Evolutionary conservation across 2,888 invertebrate genomes (phyloP).

Genomic region (Spilarctia lutea): DNA sequence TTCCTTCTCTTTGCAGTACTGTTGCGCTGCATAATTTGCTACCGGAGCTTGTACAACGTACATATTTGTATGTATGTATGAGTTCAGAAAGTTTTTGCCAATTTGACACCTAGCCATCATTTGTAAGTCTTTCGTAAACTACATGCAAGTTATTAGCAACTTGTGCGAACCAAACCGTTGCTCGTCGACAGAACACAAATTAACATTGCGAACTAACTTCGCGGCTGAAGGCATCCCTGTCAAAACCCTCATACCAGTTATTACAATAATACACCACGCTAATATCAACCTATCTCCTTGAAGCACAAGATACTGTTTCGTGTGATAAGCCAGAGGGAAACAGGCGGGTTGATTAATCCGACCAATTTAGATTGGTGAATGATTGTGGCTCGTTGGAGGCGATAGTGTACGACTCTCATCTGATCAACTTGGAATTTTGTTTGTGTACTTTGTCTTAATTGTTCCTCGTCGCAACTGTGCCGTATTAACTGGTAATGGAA

Average conservation of each 20-base stretch:
- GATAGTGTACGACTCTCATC: slow-evolving; percentile 30
- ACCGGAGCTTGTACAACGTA: no score
- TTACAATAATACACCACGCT: slow-evolving; percentile 10
- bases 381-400: slow-evolving; percentile 28
- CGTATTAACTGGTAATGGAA: slow-evolving; percentile 2
- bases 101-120: neutral
- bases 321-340: slow-evolving; percentile 10
- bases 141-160: slow-evolving; percentile 27
- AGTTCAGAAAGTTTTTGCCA: neutral
- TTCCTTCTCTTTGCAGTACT: no score
- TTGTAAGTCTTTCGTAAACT: neutral
- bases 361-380: slow-evolving; percentile 48
- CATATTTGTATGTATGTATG: neutral
- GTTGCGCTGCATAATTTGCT: no score
- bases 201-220: slow-evolving; percentile 40
- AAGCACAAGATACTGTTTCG: slow-evolving; percentile 8
- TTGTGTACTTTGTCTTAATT: slow-evolving; percentile 28
- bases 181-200: slow-evolving; percentile 35
- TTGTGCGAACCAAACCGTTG: slow-evolving; percentile 23
- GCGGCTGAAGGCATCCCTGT: slow-evolving; percentile 30
- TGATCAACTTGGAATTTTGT: slow-evolving; percentile 23
- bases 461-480: slow-evolving; percentile 20
- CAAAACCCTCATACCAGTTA: slow-evolving; percentile 27
- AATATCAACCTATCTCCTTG: neutral
- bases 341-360: slow-evolving; percentile 40